These are phyloP conservation scores for Takifugu rubripes DNA, from an alignment of 2,797 vertebrate species.

Conservation along the genomic window DNA sequence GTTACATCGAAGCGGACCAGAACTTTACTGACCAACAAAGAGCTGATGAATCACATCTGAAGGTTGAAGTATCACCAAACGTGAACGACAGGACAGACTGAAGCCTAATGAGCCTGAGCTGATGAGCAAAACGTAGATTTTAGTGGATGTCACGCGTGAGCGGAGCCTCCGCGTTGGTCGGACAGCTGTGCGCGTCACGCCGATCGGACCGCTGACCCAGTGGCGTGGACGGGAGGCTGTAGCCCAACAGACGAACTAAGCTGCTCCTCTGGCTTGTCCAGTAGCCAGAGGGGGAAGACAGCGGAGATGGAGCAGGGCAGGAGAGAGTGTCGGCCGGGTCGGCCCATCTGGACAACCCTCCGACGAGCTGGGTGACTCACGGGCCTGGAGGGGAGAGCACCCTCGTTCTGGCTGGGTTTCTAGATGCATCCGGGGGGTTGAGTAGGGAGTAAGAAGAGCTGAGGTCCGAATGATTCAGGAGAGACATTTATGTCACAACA, in stretches of 20 bases:
- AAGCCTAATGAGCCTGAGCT: slow-evolving; percentile 35
- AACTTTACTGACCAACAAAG: slow-evolving; percentile 25
- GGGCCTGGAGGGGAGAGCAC: slow-evolving; percentile 21
- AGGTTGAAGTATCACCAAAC: slow-evolving; percentile 31
- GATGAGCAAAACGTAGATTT: slow-evolving; percentile 49
- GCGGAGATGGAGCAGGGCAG: slow-evolving; percentile 49
- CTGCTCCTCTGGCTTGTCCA: slow-evolving; percentile 33
- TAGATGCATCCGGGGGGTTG: slow-evolving; percentile 30
- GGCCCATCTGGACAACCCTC: slow-evolving; percentile 34
- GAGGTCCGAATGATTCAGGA: slow-evolving; percentile 9
- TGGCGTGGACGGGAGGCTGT: slow-evolving; percentile 38
- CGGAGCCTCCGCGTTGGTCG: slow-evolving; percentile 21
- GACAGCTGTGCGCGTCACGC: slow-evolving; percentile 16
- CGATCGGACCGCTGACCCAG: slow-evolving; percentile 32
- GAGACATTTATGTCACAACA: not conserved
- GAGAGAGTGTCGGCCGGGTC: slow-evolving; percentile 46
- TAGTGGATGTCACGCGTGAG: slow-evolving; percentile 30
- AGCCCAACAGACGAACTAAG: slow-evolving; percentile 35
- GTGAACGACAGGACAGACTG: slow-evolving; percentile 22
- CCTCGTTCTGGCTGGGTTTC: slow-evolving; percentile 44
- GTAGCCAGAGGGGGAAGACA: slow-evolving; percentile 45
- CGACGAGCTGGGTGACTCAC: slow-evolving; percentile 53
- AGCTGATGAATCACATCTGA: slow-evolving; percentile 10
- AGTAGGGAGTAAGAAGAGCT: slow-evolving; percentile 8
- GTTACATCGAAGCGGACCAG: not conserved